phyloP scores from a whole-genome alignment of 30 jellyfish, hydroid and myxozoan genomes.

The Cassiopea andromeda region DNA sequence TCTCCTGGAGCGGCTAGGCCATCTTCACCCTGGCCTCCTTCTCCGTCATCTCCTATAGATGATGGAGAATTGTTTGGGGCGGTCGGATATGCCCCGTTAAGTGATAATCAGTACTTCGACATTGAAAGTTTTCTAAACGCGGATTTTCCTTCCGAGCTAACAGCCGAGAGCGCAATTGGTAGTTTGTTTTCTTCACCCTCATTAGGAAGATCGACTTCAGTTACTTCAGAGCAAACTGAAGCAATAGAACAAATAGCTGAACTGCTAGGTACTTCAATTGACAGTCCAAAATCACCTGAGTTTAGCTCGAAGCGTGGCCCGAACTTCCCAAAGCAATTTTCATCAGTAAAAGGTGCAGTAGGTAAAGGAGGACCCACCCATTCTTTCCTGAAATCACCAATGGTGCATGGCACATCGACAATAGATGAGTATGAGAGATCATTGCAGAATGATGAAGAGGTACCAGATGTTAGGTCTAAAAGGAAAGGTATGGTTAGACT shows the following conservation, averaged over 20 bases:
- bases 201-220: background rate
- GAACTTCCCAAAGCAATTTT: background rate
- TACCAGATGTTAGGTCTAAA: background rate
- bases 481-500: background rate
- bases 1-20: slow-evolving; percentile 11
- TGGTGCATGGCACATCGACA: background rate
- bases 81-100: slow-evolving; percentile 63
- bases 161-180: background rate
- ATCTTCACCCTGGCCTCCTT: slow-evolving; percentile 32
- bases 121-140: slow-evolving; percentile 60
- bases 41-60: slow-evolving; percentile 63
- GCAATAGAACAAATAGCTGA: slow-evolving; percentile 14
- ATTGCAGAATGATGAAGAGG: background rate
- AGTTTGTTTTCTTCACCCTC: background rate
- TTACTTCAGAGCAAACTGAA: slow-evolving; percentile 34
- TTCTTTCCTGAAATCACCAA: background rate
- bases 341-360: background rate
- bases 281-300: slow-evolving; percentile 15
- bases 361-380: background rate
- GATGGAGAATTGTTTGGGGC: slow-evolving; percentile 76
- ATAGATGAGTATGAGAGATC: background rate
- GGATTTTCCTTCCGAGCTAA: slow-evolving; percentile 20
- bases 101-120: slow-evolving; percentile 56
- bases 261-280: slow-evolving; percentile 16
- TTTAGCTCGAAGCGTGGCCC: background rate